phyloP scores from a whole-genome alignment of 2,797 vertebrate genomes.

The Steatocranus sp. region DNA sequence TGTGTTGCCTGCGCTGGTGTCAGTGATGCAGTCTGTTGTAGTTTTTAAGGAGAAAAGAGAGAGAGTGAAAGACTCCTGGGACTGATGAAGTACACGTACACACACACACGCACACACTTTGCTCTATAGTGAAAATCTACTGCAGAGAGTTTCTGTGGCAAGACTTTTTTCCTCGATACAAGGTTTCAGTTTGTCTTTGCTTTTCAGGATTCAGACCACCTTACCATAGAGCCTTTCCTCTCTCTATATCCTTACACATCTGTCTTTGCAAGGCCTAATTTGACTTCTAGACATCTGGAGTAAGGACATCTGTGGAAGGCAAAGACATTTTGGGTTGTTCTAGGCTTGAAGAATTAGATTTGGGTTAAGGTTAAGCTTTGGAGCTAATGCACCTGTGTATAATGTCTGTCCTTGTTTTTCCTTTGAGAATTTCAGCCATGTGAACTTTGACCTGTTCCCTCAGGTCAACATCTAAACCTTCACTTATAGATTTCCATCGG shows the following conservation, averaged over 20 bases:
- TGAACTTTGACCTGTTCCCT: constrained; percentile 17
- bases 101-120: neutral
- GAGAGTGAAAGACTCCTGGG: constrained; percentile 39
- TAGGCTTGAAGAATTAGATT: neutral
- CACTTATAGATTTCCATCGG: neutral
- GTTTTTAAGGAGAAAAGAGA: constrained; percentile 47
- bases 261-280: neutral
- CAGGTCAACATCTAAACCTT: constrained; percentile 1
- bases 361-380: neutral
- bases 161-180: neutral
- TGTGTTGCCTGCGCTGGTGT: constrained; percentile 30
- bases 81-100: constrained; percentile 16
- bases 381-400: neutral
- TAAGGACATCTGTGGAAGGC: neutral
- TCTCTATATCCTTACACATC: neutral
- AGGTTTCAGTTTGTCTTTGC: constrained; percentile 12
- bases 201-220: constrained; percentile 25
- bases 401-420: neutral
- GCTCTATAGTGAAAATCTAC: constrained; percentile 34
- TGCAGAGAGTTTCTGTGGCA: constrained; percentile 33
- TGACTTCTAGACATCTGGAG: neutral
- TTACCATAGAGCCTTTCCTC: neutral
- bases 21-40: constrained; percentile 53
- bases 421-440: neutral
- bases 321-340: neutral